Evolutionary conservation across 2,113 vertebrate genomes (phyloP).

Genomic region (Philantomba maxwellii): DNA sequence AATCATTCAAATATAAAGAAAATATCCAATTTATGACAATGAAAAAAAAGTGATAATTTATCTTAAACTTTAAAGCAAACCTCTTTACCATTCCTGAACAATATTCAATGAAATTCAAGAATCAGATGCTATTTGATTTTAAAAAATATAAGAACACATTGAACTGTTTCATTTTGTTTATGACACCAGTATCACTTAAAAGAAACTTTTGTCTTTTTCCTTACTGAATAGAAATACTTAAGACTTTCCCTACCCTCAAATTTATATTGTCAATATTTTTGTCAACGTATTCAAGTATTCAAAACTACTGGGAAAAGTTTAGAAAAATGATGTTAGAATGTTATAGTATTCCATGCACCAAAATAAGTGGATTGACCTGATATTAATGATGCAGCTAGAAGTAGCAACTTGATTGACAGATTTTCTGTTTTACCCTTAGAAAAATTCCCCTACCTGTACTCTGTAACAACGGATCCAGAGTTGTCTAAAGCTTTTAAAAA

Average conservation of each 20-base stretch:
- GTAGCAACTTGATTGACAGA: background rate
- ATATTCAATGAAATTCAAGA: constrained; percentile 14
- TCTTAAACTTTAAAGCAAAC: constrained; percentile 19
- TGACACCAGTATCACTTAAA: background rate
- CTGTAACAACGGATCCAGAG: background rate
- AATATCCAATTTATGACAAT: background rate
- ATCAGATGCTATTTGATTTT: constrained; percentile 2
- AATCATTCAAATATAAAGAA: constrained; percentile 8
- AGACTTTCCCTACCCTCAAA: background rate
- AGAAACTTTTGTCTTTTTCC: background rate
- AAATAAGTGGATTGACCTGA: background rate
- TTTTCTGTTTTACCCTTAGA: background rate
- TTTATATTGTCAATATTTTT: background rate
- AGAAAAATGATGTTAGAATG: background rate
- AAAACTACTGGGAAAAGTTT: background rate
- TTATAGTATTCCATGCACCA: background rate
- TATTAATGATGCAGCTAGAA: background rate
- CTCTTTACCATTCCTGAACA: background rate
- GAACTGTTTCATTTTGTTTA: background rate
- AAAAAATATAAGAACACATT: background rate
- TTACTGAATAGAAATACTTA: background rate
- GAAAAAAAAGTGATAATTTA: background rate
- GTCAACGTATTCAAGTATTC: background rate
- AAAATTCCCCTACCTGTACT: background rate
- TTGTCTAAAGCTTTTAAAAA: background rate